Conservation (phyloP, 2,888 invertebrate species). For the Zeuzera pyrina region DNA sequence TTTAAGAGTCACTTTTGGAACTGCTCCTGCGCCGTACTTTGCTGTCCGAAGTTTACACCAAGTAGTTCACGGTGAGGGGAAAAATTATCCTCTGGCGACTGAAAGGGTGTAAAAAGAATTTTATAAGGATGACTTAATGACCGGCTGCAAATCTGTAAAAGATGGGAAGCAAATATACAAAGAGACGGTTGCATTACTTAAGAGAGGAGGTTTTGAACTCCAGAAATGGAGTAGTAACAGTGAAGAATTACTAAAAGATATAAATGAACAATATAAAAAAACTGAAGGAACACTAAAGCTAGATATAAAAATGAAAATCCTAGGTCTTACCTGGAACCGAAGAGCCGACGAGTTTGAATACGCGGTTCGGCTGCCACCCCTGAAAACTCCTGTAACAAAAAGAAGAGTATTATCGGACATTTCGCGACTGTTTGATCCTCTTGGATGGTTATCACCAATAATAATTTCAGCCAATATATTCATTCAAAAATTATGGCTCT, state of each 20-base stretch:
- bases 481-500: too few relatives aligned
- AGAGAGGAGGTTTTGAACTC: slow-evolving; percentile 21
- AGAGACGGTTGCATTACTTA: slow-evolving; percentile 16
- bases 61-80: slow-evolving; percentile 8
- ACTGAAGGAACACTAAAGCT: slow-evolving; percentile 9
- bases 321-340: too few relatives aligned
- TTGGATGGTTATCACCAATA: slow-evolving; percentile 17
- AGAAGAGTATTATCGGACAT: slow-evolving; percentile 17
- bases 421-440: slow-evolving; percentile 15
- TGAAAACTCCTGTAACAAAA: too few relatives aligned
- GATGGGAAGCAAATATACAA: slow-evolving; percentile 9
- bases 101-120: slow-evolving; percentile 5
- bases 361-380: slow-evolving; percentile 12
- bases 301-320: slow-evolving; percentile 9
- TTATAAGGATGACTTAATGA: too few relatives aligned
- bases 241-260: slow-evolving; percentile 9
- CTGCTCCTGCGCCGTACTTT: slow-evolving; percentile 17
- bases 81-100: slow-evolving; percentile 6
- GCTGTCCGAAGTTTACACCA: slow-evolving; percentile 15
- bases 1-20: slow-evolving; percentile 18
- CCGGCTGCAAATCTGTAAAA: slow-evolving; percentile 12
- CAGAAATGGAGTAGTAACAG: slow-evolving; percentile 20
- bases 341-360: slow-evolving; percentile 8
- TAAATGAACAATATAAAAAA: slow-evolving; percentile 5
- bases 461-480: too few relatives aligned